Percentiles rank a stretch among this genome's conserved stretches.
phyloP scores from a whole-genome alignment of 2,888 invertebrate species.

The Monoplex corrugatus region DNA sequence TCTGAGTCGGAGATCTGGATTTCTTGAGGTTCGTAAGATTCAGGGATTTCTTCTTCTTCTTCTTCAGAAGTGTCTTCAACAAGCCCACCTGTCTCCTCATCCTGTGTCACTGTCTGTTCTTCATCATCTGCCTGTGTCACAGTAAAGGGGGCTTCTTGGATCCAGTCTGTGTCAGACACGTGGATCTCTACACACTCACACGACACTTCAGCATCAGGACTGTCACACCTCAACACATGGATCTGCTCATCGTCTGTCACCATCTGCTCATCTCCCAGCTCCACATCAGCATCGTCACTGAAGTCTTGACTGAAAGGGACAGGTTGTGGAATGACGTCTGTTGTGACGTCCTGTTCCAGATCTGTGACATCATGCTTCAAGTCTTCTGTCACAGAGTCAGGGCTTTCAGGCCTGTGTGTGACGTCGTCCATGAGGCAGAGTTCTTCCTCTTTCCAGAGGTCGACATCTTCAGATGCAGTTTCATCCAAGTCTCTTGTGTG shows the following conservation, averaged over 20 bases:
- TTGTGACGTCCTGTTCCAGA: neutral
- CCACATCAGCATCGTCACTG: neutral
- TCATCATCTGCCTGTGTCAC: neutral
- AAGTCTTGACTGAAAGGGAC: neutral
- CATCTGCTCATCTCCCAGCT: neutral
- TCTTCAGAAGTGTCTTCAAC: neutral
- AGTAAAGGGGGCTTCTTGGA: neutral
- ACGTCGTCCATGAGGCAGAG: no score
- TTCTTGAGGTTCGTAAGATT: constrained; percentile 24
- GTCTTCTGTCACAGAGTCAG: neutral
- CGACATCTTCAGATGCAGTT: no score
- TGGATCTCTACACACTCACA: neutral
- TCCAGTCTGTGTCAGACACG: neutral
- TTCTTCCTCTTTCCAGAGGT: no score
- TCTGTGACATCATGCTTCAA: no score
- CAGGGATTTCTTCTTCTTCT: constrained; percentile 6
- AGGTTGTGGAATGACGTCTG: neutral
- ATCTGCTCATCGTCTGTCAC: neutral
- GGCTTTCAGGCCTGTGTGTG: constrained; percentile 1
- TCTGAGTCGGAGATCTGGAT: neutral
- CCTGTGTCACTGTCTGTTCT: neutral
- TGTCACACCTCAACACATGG: neutral
- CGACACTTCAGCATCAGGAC: neutral
- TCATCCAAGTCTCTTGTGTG: no score
- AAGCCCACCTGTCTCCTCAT: neutral